Evolutionary conservation across 2,888 invertebrate genomes (phyloP), one percentile per base, ranked within the genome.

Genomic region (Lacanobia wlatinum): DNA sequence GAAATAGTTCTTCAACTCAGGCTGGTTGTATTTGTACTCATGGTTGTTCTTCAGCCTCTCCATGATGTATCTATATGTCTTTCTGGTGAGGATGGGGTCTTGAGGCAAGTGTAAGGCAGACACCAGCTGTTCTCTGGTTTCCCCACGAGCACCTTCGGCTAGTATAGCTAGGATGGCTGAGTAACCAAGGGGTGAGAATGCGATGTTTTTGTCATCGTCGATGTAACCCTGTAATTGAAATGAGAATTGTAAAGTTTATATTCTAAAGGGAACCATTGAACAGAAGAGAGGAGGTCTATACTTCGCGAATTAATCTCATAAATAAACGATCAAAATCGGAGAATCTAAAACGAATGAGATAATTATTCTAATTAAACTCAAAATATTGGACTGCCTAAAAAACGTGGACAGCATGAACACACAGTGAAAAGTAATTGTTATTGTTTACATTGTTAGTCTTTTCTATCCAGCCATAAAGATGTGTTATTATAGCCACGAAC

Each of bases 1-100:
- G 86, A 97, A 96, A 95, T 97, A 97, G 84, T 97, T 97, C 87
- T 97, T 97, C 80, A 97, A 93, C 82, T 97, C 97, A 1, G 97
- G 97, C 73, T 95, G 93, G 78, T 96, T 96, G 68, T 93, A 91
- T 90, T 95, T 94, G 80, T 95, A 96, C 75, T 95, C 93, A 65
- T 95, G 92, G 4, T 91, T 94, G 64, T 96, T 96, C 81, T 94
- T 96, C n/a, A 97, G 87, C 61, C 96, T 92, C 65, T 96, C 93
- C 92, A 97, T 94, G 10, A 97, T 95, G 61, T 91, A 93, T 8
- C 92, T 93, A 87, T 95, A 97, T 10, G 95, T 95, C 73, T 93
- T 94, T 81, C 97, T 93, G 5, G 95, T 95, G 0, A 94, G 88
- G 16, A 90, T 90, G 18, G 87, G 93, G 75, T 97, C 96, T 74